Evolutionary conservation across 1,140 invertebrate genomes (phyloP), one percentile per base, ranked within the genome.

Genomic region (Cepaea nemoralis): DNA sequence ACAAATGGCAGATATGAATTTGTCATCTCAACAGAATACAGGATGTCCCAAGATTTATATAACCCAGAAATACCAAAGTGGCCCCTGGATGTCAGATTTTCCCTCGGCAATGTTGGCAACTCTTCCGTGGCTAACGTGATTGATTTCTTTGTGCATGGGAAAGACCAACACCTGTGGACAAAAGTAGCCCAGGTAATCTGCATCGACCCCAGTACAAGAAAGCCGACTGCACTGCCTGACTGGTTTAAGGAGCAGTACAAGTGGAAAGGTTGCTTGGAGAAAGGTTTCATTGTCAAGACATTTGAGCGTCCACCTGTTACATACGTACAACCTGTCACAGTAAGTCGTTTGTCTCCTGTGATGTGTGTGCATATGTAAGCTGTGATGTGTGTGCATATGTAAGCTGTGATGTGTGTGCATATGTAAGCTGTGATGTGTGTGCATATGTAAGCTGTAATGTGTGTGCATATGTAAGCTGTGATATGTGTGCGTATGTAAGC

Each of bases 201-300:
- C 24, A 67, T 83, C 14, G 69, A 83, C 70, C 69, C 35, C 16
- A 16, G n/a, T 33, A 78, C 83, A 16, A 79, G 83, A 22, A 80
- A 77, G 35, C 80, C 83, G 0, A 77, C 55, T 55, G 50, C 79
- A 0, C 31, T 83, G 1, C 75, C 74, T 12, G 79, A 81, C 0
- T 66, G 75, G 75, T 77, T 59, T 31, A 59, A 77, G 75, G 75
- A 77, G 0, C 16, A 77, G 50, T 77, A 77, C 50, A 39, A 35
- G 24, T 50, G 55, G 1, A 77, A 77, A 63, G 48, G 75, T 3
- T 59, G 48, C n/a, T 22, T 77, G 2, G 75, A 66, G 31, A 59
- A 66, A n/a, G 59, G 75, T 39, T 45, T 77, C 19, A 77, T 77
- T 31, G 39, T 77, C 39, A 59, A 66, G 35, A 12, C 75, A 22